Base-by-base conservation (phyloP, 2,797 vertebrate genomes). In the Sebastes taczanowskii region DNA sequence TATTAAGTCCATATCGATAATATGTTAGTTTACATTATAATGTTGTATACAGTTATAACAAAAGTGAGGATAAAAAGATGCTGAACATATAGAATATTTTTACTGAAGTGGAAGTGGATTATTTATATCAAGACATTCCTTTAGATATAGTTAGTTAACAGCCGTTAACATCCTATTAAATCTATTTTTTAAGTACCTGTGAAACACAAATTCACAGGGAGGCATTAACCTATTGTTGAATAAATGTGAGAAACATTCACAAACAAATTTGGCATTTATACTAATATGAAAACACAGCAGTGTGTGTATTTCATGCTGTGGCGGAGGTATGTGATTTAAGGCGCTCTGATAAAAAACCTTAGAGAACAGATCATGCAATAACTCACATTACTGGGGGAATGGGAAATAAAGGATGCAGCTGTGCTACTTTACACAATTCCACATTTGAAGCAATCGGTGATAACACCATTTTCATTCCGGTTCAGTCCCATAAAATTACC, bases 401-500 rank as follows among this genome's bases (percentile, higher is more conserved):
- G 94, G 95, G 95, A 96, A 94, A 94, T 92, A 94, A 93, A 94
- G 88, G 92, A 97, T 97, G 89, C 97, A 91, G 96, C 95, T 95
- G 96, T 95, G 96, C 96, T 96, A 95, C 94, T 97, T 97, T 97
- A 96, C 97, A 97, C 97, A 97, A 97, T 97, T 95, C 96, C 95
- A 96, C 96, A 97, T 97, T 97, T 97, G 96, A 96, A 96, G 96
- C 97, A 97, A 97, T 97, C 96, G 96, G 96, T 94, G 97, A 98
- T 98, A 98, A 98, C 96, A 97, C 96, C 95, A 97, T 97, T 98
- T 93, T 97, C 96, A 97, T 97, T 98, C 97, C 96, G 96, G 95
- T 96, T 99, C 97, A 97, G 96, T 98, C 96, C 97, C 97, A 98
- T 99, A 99, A 99, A 98, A 99, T 99, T 98, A 99, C 97, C 97